Evolutionary conservation across 2,888 invertebrate genomes (phyloP), one percentile per base, ranked within the genome.

Genomic region (Harmothoe impar): DNA sequence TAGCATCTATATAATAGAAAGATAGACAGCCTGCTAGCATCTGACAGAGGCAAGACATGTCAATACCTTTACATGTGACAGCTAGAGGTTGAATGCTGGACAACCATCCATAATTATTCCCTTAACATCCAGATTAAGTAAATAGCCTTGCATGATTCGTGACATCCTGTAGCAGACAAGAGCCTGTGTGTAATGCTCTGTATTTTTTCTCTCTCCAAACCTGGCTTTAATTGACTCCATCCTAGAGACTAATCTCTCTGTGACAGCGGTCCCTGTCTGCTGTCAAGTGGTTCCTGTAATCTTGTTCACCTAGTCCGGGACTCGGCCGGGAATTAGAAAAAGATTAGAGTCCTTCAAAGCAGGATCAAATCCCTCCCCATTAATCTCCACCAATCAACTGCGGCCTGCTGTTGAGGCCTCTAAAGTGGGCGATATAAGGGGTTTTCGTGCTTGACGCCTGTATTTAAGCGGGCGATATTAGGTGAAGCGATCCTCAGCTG

Each of bases 271-370:
- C n/a, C 62, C 23, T 62, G 62, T 62, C 72, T 72, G 72, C 72
- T 72, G n/a, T 15, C 72, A 72, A 72, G 72, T 72, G 72, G 29
- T 29, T 72, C 29, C 31, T 72, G 72, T 72, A 72, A 72, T 72
- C 72, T 25, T 25, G 25, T 72, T 72, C 72, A 72, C 72, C 72
- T 72, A 72, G 20, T 72, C 72, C 25, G 29, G 72, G 25, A 72
- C 72, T 72, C 25, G 72, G 29, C 29, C 72, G 31, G 72, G 72
- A 25, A 72, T 72, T 72, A 72, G 72, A 72, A 72, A 72, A 72
- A 29, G 72, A 72, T 72, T 72, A 72, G 72, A 72, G 29, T 25
- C 72, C 72, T 72, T 72, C 72, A 72, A 72, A 72, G 72, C 3
- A 29, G 29, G 72, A 72, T 72, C 31, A 72, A 72, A 72, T 72